phyloP scores from a whole-genome alignment of 1,140 invertebrate species.

The Planococcus citri region DNA sequence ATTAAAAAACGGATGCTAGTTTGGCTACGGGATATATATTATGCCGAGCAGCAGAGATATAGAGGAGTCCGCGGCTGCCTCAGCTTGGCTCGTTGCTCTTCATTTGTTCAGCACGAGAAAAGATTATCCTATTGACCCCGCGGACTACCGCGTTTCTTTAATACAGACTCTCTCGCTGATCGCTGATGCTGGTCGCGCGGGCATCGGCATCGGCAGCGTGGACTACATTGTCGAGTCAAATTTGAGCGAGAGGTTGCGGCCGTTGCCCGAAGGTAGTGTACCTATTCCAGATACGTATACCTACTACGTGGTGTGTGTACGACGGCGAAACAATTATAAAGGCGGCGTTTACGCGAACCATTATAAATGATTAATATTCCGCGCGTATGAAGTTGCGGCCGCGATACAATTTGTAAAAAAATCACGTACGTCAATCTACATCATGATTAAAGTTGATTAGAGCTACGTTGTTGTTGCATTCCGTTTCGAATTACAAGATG shows the following conservation, averaged over 20 bases:
- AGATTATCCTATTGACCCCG: background rate
- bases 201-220: background rate
- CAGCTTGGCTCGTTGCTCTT: no score
- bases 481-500: conserved; percentile 17
- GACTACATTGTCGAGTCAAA: background rate
- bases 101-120: no score
- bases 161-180: no score
- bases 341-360: background rate
- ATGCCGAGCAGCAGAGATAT: background rate
- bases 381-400: background rate
- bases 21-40: background rate
- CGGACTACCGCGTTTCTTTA: conserved; percentile 4
- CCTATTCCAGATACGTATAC: no score
- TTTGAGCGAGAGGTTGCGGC: background rate
- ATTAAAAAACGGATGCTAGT: conserved; percentile 3
- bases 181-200: background rate
- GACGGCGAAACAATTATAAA: background rate
- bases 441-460: conserved; percentile 12
- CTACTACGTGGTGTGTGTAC: background rate
- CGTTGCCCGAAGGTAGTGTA: no score
- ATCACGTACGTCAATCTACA: conserved; percentile 12
- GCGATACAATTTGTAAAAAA: conserved; percentile 13
- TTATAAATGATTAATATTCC: conserved; percentile 4
- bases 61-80: no score
- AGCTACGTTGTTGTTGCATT: background rate